These are phyloP conservation scores for Mus spretus DNA, from an alignment of 2,797 vertebrate genomes.

Conservation along the genomic window DNA sequence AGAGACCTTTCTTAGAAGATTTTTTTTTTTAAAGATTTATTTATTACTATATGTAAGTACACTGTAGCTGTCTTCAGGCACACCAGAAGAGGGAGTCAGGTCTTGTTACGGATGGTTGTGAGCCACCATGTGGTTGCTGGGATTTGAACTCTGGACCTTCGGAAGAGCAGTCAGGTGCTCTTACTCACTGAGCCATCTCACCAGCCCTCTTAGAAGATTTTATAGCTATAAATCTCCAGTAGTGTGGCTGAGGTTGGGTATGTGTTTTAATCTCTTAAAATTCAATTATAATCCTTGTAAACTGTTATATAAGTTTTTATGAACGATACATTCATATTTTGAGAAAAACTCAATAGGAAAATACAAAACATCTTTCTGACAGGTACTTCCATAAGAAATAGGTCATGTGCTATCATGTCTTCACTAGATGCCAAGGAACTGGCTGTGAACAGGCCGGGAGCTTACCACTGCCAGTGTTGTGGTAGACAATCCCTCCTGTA, in stretches of 20 bases:
- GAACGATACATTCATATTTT: neutral
- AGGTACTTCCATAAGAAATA: neutral
- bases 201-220: neutral
- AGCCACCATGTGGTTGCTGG: no score
- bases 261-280: constrained; percentile 36
- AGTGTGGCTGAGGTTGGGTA: neutral
- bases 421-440: neutral
- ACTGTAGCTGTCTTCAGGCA: no score
- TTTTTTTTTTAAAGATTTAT: no score
- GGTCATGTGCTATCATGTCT: neutral
- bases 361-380: neutral
- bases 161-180: no score
- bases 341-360: neutral
- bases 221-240: neutral
- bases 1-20: neutral
- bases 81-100: no score
- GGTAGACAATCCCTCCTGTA: neutral
- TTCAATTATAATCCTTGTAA: neutral
- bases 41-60: no score
- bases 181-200: no score
- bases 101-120: no score
- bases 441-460: neutral
- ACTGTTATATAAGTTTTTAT: neutral
- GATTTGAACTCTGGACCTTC: no score
- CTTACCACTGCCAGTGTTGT: neutral